Evolutionary conservation across 2,113 vertebrate species (phyloP).

Genomic region (Erythrolamprus reginae): DNA sequence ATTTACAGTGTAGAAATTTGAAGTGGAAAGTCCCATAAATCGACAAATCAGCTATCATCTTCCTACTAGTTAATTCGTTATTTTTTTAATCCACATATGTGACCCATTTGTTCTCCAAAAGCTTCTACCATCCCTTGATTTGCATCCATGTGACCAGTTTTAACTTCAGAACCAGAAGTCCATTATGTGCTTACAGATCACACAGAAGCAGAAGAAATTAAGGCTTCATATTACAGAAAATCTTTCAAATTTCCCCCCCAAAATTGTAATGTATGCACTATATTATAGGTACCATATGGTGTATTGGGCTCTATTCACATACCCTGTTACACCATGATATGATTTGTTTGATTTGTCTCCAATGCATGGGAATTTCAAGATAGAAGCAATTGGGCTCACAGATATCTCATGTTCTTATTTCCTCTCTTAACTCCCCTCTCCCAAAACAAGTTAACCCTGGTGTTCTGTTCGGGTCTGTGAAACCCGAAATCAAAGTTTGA

Average conservation of each 20-base stretch:
- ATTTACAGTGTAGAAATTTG: not conserved
- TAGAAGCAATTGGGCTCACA: not conserved
- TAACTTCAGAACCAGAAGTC: not conserved
- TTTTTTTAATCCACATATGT: not conserved
- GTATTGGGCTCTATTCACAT: not conserved
- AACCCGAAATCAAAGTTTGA: no score
- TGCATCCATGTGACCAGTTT: not conserved
- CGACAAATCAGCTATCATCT: not conserved
- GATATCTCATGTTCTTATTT: not conserved
- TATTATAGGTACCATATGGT: not conserved
- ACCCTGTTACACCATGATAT: not conserved
- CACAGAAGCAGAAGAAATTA: not conserved
- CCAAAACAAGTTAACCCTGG: not conserved
- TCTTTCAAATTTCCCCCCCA: not conserved
- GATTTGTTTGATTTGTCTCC: not conserved
- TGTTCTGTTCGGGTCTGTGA: no score
- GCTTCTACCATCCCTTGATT: not conserved
- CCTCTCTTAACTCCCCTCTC: not conserved
- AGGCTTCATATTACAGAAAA: not conserved
- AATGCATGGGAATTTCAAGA: not conserved
- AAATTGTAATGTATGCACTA: not conserved
- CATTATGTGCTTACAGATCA: not conserved
- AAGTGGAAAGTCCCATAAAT: not conserved
- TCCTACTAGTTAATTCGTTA: not conserved
- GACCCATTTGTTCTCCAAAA: not conserved